Base-by-base conservation (phyloP, 2,113 vertebrate species). In the Cisticola juncidis region DNA sequence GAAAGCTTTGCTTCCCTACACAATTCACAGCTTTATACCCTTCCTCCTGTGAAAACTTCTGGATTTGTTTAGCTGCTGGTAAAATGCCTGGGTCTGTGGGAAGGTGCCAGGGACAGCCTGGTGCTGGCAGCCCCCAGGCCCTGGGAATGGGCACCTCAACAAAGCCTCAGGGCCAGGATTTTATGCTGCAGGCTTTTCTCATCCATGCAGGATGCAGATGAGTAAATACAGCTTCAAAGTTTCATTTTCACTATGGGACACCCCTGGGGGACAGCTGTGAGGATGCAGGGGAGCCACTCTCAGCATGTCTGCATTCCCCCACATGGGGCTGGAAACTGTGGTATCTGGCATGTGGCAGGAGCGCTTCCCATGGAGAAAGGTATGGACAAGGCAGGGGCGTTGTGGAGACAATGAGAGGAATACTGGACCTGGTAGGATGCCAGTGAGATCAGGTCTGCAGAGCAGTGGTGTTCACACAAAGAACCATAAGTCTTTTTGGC, bases 151-250 rank as follows among this genome's bases (percentile, higher is more conserved):
- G n/a, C 20, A 44, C 8, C 22, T 19, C 36, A 9, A 2, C 18
- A 70, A 50, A 45, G 36, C 86, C 51, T 48, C 26, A 29, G 5
- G 2, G 4, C 47, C 8, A 20, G 54, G 70, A 71, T 94, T 91
- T 96, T 58, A 66, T 86, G 54, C 79, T 95, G 47, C 7, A 29
- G 62, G 72, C 65, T 81, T 86, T 72, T 72, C 60, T 86, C 23
- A 14, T 90, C 72, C 66, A 6, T 5, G 20, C 17, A 33, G 72
- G 74, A 70, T 15, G 17, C 22, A n/a, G 60, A 26, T 82, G 88
- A 94, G 83, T 86, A 85, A 95, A 74, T 70, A 88, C 58, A 13
- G 61, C 84, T 80, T 95, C 86, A 78, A 60, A 94, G 79, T 68
- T 94, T 96, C 44, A 6, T 56, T 15, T 12, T 73, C 38, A 61